Evolutionary conservation across 1,140 invertebrate genomes (phyloP), one percentile per base, ranked within the genome.

Genomic region (Bacillus rossius): DNA sequence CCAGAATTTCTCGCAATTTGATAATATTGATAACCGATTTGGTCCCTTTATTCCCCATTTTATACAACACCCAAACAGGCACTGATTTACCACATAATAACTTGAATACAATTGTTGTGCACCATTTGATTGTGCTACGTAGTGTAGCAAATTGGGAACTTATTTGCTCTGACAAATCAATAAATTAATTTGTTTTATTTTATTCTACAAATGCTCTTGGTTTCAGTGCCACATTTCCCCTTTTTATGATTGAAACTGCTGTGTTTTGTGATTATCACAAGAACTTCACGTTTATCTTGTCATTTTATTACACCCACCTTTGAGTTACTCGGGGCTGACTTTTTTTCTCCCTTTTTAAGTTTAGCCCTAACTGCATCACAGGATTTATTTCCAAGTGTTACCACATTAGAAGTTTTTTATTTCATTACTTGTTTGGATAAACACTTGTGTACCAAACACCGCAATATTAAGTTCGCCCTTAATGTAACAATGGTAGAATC

Each of bases 91-190:
- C n/a, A 8, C 26, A 26, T 7, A 52, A 13, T 29, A 50, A 52
- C 13, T 52, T 29, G 37, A 52, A 52, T 52, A 29, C n/a, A 52
- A 52, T 52, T 29, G 2, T 23, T 8, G 23, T 52, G 49, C 37
- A 52, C 49, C 25, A 52, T 19, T 52, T 52, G 17, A 52, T 23
- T 13, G 17, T 52, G 19, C 20, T 7, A 34, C 49, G 20, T 25
- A 29, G 49, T 17, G 38, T 13, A 17, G 26, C 10, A 23, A 29
- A 52, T 14, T 23, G 8, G 14, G 16, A 25, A 52, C 26, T 37
- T 5, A 8, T 52, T 19, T 52, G n/a, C 14, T 52, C 49, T 25
- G 26, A 19, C 17, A 34, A 13, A 19, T 52, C 23, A 52, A 52
- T 52, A 52, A 52, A 52, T 52, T 23, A 19, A 29, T 50, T 52